A percentile compares a stretch with the other conserved stretches of the same genome.
These are phyloP conservation scores for Capitulum mitella DNA, from an alignment of 2,888 invertebrate genomes.

Conservation along the genomic window DNA sequence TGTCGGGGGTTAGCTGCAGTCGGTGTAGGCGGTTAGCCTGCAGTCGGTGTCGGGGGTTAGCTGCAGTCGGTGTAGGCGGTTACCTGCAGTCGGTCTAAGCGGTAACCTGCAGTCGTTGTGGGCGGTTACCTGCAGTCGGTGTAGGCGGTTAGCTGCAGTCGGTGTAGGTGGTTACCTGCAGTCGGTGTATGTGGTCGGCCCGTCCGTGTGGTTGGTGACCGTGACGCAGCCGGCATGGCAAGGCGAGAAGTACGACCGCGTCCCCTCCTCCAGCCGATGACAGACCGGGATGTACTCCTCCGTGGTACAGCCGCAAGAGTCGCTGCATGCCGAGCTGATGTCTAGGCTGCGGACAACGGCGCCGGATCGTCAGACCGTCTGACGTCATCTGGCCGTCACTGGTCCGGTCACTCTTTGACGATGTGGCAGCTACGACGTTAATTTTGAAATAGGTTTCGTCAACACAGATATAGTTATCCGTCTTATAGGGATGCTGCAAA, in stretches of 20 bases:
- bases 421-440: no score
- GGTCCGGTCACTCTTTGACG: no score
- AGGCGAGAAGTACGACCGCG: constrained; percentile 33
- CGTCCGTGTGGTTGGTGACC: not conserved
- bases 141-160: not conserved
- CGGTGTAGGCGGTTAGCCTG: no score
- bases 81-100: not conserved
- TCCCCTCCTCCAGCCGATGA: constrained; percentile 16
- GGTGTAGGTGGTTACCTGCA: constrained; percentile 28
- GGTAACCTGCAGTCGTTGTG: not conserved
- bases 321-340: constrained; percentile 28
- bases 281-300: constrained; percentile 33
- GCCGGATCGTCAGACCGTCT: no score
- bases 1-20: no score
- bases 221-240: constrained; percentile 35
- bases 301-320: constrained; percentile 30
- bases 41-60: no score
- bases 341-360: constrained; percentile 19
- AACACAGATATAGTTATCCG: no score
- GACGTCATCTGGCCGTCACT: no score
- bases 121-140: not conserved
- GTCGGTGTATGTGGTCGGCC: constrained; percentile 22
- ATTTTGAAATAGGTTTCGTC: no score
- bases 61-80: no score
- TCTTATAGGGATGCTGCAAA: no score